Conservation (phyloP, 2,113 vertebrate species). For the Butorides virescens region DNA sequence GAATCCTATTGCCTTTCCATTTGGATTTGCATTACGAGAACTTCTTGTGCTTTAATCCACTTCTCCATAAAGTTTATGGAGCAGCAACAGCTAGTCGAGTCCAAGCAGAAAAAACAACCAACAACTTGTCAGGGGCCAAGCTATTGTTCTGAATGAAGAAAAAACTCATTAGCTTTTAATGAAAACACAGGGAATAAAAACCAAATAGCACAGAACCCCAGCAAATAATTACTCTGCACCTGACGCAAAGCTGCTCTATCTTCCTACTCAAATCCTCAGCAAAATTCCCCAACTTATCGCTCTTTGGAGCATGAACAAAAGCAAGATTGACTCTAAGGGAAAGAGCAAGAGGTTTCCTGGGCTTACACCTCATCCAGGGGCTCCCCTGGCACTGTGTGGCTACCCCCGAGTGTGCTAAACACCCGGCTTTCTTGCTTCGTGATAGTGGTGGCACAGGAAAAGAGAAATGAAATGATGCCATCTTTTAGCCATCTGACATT, state of each 20-base stretch:
- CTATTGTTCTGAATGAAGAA: slow-evolving; percentile 67
- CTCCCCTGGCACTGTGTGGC: neutral
- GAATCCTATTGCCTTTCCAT: neutral
- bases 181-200: slow-evolving; percentile 77
- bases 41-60: slow-evolving; percentile 59
- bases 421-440: neutral
- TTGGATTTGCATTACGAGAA: slow-evolving; percentile 49
- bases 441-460: neutral
- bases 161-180: slow-evolving; percentile 75
- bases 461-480: neutral
- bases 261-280: slow-evolving; percentile 36
- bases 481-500: neutral
- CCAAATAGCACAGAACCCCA: slow-evolving; percentile 67
- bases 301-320: slow-evolving; percentile 41
- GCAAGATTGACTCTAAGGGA: slow-evolving; percentile 31
- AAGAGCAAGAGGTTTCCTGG: slow-evolving; percentile 26
- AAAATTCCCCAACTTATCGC: slow-evolving; percentile 41
- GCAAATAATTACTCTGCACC: slow-evolving; percentile 69
- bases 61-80: slow-evolving; percentile 78
- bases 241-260: slow-evolving; percentile 52
- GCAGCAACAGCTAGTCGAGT: slow-evolving; percentile 73
- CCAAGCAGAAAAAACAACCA: slow-evolving; percentile 36
- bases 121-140: slow-evolving; percentile 61
- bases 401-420: neutral
- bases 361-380: neutral